Base-by-base conservation (phyloP, 1,140 invertebrate species). In the Pentalonia nigronervosa region DNA sequence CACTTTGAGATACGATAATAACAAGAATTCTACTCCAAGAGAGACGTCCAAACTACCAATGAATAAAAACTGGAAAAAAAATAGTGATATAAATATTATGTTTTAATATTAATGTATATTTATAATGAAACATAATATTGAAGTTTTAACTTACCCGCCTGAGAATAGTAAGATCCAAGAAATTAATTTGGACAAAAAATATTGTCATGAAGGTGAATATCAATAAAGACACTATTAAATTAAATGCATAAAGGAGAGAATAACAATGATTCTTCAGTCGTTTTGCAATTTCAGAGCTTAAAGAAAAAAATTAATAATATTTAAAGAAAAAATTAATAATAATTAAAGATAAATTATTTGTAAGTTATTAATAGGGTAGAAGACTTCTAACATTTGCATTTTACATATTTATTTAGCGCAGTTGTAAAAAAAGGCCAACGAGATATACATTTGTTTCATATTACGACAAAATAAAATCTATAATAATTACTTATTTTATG, bases 141-240 rank as follows among this genome's bases (percentile, higher is more conserved):
- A 47, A 23, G 9, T 4, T 88, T 88, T 7, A 34, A 50, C 87
- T 34, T 88, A 88, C 87, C n/a, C 87, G 48, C 1, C 48, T 48
- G 4, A 48, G 48, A 53, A 88, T 88, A 88, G 87, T 53, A 21
- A 88, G 53, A 23, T 88, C 30, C 48, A 53, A 34, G 21, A 88
- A 88, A 88, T 88, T 88, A 34, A 88, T 34, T 88, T 88, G 87
- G 9, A 88, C n/a, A 0, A 53, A 53, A 88, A 88, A 88, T 36
- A 36, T 48, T 11, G 87, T 88, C 47, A 88, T 23, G 6, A 88
- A n/a, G 20, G 87, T 4, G 20, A 7, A n/a, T 48, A 34, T n/a
- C 34, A 88, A 34, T 53, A 50, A 23, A 14, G 48, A 41, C 2
- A 17, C 48, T 21, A 88, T 11, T 34, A 88, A 34, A 53, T 88